phyloP scores from a whole-genome alignment of 2,888 invertebrate genomes.

The Hecatera dysodea region DNA sequence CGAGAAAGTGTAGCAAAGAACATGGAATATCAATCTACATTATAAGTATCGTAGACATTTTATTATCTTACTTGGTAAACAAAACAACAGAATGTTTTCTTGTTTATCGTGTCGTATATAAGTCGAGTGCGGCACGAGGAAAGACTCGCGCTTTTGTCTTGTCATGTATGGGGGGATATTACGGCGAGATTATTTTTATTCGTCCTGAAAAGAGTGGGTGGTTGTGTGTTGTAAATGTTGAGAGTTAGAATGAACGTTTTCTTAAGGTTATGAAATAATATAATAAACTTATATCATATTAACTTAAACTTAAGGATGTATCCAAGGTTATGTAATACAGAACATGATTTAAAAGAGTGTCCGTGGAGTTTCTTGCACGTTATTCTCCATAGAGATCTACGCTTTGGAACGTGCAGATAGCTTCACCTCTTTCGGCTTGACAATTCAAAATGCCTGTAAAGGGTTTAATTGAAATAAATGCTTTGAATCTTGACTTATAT shows the following conservation, averaged over 20 bases:
- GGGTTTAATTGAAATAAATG: too few relatives aligned
- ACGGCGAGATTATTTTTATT: slow-evolving; percentile 33
- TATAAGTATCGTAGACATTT: slow-evolving; percentile 32
- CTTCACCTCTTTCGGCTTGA: too few relatives aligned
- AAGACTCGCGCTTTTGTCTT: slow-evolving; percentile 44
- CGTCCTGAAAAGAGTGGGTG: not conserved
- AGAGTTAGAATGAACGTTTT: not conserved
- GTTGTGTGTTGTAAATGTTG: not conserved
- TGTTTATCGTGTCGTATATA: slow-evolving; percentile 34
- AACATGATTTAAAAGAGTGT: too few relatives aligned
- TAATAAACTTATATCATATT: too few relatives aligned
- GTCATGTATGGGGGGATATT: slow-evolving; percentile 15
- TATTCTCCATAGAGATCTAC: too few relatives aligned
- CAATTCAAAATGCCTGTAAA: too few relatives aligned
- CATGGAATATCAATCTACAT: slow-evolving; percentile 39
- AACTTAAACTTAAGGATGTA: too few relatives aligned
- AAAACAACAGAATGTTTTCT: slow-evolving; percentile 39
- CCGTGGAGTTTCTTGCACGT: too few relatives aligned
- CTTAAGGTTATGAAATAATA: not conserved
- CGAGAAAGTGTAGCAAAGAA: slow-evolving; percentile 9
- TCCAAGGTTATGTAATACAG: too few relatives aligned
- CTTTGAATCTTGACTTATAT: too few relatives aligned
- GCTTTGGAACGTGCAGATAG: too few relatives aligned
- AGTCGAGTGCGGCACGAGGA: slow-evolving; percentile 37
- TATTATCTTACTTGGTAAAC: slow-evolving; percentile 43